Base-by-base conservation (phyloP, 1,140 invertebrate genomes). In the Lanistes nyassanus region DNA sequence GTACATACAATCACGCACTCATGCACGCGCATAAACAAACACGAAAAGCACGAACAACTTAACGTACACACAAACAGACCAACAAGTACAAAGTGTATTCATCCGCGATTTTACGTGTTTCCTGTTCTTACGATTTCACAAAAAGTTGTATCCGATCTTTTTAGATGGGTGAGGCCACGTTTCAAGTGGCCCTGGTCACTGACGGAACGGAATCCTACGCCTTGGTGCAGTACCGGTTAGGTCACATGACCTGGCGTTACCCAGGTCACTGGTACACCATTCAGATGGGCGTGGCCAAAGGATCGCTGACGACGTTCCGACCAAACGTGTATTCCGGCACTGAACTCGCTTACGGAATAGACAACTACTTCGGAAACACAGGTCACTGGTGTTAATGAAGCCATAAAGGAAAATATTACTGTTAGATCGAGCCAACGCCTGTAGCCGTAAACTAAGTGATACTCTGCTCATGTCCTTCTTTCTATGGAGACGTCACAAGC, bases 141-240 rank as follows among this genome's bases (percentile, higher is more conserved):
- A 26, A 11, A 26, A n/a, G 13, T 60, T 60, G 9, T n/a, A 9
- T 26, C 29, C 9, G 13, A 11, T n/a, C n/a, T n/a, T n/a, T n/a
- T n/a, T 23, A 67, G 23, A 37, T 39, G 26, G 65, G 65, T n/a
- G 65, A 67, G 19, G 65, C 65, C 16, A 67, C 65, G 26, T 67
- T 67, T 29, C 65, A 67, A 39, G 23, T 67, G 39, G 65, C 65
- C 42, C 65, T 67, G 19, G 42, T 67, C 42, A 36, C 65, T 39
- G 65, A 67, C 39, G 34, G 65, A 39, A 4, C 42, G 36, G 42
- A 7, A 37, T 67, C 65, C n/a, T 67, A 67, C 39, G 65, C 65
- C n/a, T n/a, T 67, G 36, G 65, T 67, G 9, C 42, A 67, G 11
- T 67, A 67, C 65, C 19, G 9, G 19, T 4, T 42, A 5, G 37